phyloP scores from a whole-genome alignment of 2,113 vertebrate genomes.

The Sula dactylatra region DNA sequence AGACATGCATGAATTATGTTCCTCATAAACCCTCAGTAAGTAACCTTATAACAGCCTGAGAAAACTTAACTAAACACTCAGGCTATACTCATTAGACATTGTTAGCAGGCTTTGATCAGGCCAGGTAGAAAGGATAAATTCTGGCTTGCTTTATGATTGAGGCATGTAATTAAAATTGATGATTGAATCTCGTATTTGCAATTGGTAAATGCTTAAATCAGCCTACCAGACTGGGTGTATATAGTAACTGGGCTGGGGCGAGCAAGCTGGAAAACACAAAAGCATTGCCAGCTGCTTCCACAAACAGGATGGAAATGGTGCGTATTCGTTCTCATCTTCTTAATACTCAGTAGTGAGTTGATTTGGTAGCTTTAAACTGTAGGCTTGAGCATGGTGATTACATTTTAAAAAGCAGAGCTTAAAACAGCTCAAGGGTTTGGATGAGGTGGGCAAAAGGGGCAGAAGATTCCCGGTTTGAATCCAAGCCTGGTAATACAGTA shows the following conservation, averaged over 20 bases:
- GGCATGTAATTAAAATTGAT: conserved; percentile 30
- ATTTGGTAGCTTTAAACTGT: neutral
- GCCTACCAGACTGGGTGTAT: neutral
- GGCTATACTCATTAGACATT: neutral
- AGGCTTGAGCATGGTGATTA: neutral
- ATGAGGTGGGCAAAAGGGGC: neutral
- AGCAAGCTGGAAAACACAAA: neutral
- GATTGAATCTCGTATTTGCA: conserved; percentile 19
- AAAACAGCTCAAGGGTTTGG: neutral
- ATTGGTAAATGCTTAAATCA: conserved; percentile 23
- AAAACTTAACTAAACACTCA: neutral
- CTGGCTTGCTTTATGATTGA: neutral
- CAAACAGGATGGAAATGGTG: neutral
- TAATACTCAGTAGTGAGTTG: neutral
- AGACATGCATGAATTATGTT: neutral
- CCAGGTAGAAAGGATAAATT: neutral
- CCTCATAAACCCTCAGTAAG: conserved; percentile 31
- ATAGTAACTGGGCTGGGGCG: neutral
- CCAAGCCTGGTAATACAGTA: neutral
- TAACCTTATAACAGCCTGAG: conserved; percentile 29
- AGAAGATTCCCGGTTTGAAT: neutral
- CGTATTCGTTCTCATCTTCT: neutral
- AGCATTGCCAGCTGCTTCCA: neutral
- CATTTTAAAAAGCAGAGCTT: neutral
- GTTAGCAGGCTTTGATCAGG: conserved; percentile 40